Evolutionary conservation across 2,888 invertebrate species (phyloP).

Genomic region (Drosophila tripunctata): DNA sequence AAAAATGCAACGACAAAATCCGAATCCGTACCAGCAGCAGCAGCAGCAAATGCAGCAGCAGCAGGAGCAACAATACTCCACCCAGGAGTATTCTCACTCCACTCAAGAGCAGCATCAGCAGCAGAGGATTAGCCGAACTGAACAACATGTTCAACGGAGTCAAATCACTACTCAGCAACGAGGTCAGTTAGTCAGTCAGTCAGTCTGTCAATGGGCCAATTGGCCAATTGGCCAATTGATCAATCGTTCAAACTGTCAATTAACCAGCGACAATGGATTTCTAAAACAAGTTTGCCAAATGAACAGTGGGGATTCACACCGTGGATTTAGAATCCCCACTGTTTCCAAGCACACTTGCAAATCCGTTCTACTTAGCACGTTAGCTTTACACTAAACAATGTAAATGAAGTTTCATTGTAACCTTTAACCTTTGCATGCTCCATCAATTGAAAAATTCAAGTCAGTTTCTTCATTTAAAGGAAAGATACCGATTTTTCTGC

Average conservation of each 20-base stretch:
- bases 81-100: slow-evolving; percentile 85
- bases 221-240: too few species aligned
- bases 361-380: too few species aligned
- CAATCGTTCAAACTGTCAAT: background rate
- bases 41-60: slow-evolving; percentile 84
- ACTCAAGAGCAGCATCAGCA: slow-evolving; percentile 85
- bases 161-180: slow-evolving; percentile 91
- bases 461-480: too few species aligned
- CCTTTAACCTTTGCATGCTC: slow-evolving; percentile 18
- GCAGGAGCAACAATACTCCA: slow-evolving; percentile 80
- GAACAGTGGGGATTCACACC: slow-evolving; percentile 72
- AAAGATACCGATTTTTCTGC: too few species aligned
- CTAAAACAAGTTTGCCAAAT: slow-evolving; percentile 34
- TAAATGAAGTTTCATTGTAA: slow-evolving; percentile 22
- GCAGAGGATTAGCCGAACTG: slow-evolving; percentile 88
- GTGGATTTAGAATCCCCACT: slow-evolving; percentile 76
- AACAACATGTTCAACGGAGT: slow-evolving; percentile 90
- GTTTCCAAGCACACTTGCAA: slow-evolving; percentile 52
- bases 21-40: slow-evolving; percentile 85
- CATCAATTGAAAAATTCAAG: background rate
- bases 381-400: too few species aligned
- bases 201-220: slow-evolving; percentile 2
- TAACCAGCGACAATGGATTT: slow-evolving; percentile 3
- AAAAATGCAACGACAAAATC: slow-evolving; percentile 91
- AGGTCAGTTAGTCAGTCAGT: slow-evolving; percentile 86